These are phyloP conservation scores for Falco columbarius DNA, from an alignment of 2,797 vertebrate genomes.

Conservation along the genomic window DNA sequence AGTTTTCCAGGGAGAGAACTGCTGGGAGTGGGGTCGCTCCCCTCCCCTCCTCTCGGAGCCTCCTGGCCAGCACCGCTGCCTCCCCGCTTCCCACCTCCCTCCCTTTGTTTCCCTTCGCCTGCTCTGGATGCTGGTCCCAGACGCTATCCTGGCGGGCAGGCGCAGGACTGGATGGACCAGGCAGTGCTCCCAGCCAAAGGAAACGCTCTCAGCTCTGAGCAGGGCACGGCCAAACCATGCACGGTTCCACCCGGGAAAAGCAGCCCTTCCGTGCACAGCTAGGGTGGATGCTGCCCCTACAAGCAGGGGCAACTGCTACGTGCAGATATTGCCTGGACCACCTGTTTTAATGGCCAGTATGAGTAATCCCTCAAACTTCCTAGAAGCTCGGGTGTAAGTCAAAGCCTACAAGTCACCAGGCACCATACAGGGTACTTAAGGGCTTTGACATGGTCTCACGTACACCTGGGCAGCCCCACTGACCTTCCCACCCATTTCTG, in stretches of 20 bases:
- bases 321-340: background rate
- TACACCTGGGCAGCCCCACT: background rate
- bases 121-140: background rate
- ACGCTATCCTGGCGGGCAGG: background rate
- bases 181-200: background rate
- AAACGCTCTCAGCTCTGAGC: background rate
- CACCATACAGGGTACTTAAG: rapidly evolving
- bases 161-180: background rate
- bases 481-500: background rate
- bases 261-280: background rate
- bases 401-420: background rate
- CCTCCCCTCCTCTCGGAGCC: background rate
- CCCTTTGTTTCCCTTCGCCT: background rate
- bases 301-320: background rate
- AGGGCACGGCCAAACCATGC: background rate
- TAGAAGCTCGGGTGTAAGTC: background rate
- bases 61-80: too few relatives aligned
- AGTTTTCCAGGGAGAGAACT: background rate
- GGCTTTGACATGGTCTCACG: background rate
- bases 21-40: background rate
- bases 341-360: background rate
- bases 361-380: background rate
- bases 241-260: background rate
- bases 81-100: background rate
- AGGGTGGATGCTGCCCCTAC: background rate